A percentile compares a stretch with the other conserved stretches of the same genome.
Conservation (phyloP, 2,888 invertebrate species). For the Drosophila atroscutellata region DNA sequence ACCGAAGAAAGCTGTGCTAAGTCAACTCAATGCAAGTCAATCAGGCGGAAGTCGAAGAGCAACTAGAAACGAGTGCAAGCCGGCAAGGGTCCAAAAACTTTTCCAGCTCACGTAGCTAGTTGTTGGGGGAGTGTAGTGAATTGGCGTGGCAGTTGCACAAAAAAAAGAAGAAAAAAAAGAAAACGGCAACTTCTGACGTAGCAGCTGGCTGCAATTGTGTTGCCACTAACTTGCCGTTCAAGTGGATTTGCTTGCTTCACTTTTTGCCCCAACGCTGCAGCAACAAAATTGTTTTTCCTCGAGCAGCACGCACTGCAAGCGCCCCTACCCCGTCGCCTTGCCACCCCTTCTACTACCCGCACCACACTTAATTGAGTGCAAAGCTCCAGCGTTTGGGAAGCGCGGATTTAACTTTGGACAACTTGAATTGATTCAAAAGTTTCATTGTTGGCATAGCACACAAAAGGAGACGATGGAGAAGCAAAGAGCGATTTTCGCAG, state of each 20-base stretch:
- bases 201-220: slow-evolving; percentile 79
- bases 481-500: neutral
- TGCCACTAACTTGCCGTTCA: slow-evolving; percentile 74
- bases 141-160: slow-evolving; percentile 37
- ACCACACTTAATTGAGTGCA: slow-evolving; percentile 77
- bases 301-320: slow-evolving; percentile 51
- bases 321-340: neutral
- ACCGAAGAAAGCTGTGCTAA: slow-evolving; percentile 69
- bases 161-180: slow-evolving; percentile 22
- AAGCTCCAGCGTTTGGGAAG: slow-evolving; percentile 65
- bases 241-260: slow-evolving; percentile 72
- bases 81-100: slow-evolving; percentile 54
- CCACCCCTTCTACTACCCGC: neutral
- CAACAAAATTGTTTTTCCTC: slow-evolving; percentile 71
- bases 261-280: slow-evolving; percentile 17
- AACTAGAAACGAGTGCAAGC: slow-evolving; percentile 32
- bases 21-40: slow-evolving; percentile 81
- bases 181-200: slow-evolving; percentile 75
- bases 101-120: slow-evolving; percentile 57
- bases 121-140: neutral
- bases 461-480: slow-evolving; percentile 14
- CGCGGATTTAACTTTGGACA: slow-evolving; percentile 76
- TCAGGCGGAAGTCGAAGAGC: slow-evolving; percentile 74
- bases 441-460: slow-evolving; percentile 68
- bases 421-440: slow-evolving; percentile 79